Percentiles rank a stretch among this genome's conserved stretches.
phyloP scores from a whole-genome alignment of 30 jellyfish, hydroid and myxozoan species.

The Clytia hemisphaerica region DNA sequence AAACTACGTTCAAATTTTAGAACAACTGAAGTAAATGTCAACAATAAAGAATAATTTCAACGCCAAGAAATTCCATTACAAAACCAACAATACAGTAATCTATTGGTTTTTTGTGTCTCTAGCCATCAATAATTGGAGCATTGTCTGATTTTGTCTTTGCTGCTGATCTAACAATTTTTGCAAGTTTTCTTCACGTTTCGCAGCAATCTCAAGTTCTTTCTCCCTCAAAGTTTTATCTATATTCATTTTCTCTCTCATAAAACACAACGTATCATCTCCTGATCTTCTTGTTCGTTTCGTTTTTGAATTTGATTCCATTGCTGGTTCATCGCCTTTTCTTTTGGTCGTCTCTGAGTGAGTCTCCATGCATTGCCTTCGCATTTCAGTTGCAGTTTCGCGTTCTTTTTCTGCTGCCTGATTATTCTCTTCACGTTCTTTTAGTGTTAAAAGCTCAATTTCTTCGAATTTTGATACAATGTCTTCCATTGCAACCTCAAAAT shows the following conservation, averaged over 20 bases:
- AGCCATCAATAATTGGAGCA: slow-evolving; percentile 16
- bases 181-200: no score
- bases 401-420: slow-evolving; percentile 6
- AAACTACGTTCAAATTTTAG: no score
- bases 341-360: not conserved
- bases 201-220: not conserved
- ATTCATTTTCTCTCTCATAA: not conserved
- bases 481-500: slow-evolving; percentile 5
- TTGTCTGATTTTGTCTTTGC: no score
- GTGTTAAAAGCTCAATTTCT: slow-evolving; percentile 9
- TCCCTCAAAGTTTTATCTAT: slow-evolving; percentile 6
- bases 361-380: not conserved
- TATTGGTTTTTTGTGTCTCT: slow-evolving; percentile 10
- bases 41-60: slow-evolving; percentile 8
- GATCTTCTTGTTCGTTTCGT: slow-evolving; percentile 13
- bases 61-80: not conserved
- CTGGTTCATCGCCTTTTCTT: not conserved
- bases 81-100: slow-evolving; percentile 15
- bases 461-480: not conserved
- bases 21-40: no score
- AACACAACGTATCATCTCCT: slow-evolving; percentile 9
- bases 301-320: not conserved
- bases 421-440: not conserved
- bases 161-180: no score
- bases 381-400: slow-evolving; percentile 7